Evolutionary conservation across 1,140 invertebrate species (phyloP).

Genomic region (Leptoteleia sp.): DNA sequence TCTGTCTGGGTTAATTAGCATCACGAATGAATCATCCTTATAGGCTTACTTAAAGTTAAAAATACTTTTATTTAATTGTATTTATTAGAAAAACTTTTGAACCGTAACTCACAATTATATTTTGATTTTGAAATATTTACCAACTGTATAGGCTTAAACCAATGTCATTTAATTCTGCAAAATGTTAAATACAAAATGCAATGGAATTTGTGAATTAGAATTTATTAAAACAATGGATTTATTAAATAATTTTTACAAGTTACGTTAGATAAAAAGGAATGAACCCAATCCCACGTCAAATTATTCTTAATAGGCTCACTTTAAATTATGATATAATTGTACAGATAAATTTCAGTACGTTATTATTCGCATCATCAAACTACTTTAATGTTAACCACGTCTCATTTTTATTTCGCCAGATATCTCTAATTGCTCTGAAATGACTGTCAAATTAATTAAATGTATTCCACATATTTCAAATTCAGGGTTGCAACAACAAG

Average conservation of each 20-base stretch:
- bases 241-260: slow-evolving; percentile 6
- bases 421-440: slow-evolving; percentile 22
- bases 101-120: no score
- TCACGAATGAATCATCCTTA: neutral
- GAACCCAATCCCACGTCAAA: slow-evolving; percentile 41
- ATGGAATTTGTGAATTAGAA: neutral
- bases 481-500: slow-evolving; percentile 21
- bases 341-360: slow-evolving; percentile 42
- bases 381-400: slow-evolving; percentile 3
- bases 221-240: neutral
- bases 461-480: slow-evolving; percentile 20
- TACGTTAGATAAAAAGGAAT: slow-evolving; percentile 10
- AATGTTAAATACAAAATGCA: neutral
- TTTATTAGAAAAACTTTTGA: no score
- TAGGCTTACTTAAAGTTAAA: no score
- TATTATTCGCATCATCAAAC: slow-evolving; percentile 34
- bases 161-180: no score
- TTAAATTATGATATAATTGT: slow-evolving; percentile 50
- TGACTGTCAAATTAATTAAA: slow-evolving; percentile 25
- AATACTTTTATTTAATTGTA: no score
- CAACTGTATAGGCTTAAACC: no score
- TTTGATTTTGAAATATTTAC: no score
- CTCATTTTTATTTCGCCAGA: slow-evolving; percentile 32
- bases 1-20: neutral
- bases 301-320: slow-evolving; percentile 39